phyloP scores from a whole-genome alignment of 2,113 vertebrate species.

The Tychaedon coryphoeus region DNA sequence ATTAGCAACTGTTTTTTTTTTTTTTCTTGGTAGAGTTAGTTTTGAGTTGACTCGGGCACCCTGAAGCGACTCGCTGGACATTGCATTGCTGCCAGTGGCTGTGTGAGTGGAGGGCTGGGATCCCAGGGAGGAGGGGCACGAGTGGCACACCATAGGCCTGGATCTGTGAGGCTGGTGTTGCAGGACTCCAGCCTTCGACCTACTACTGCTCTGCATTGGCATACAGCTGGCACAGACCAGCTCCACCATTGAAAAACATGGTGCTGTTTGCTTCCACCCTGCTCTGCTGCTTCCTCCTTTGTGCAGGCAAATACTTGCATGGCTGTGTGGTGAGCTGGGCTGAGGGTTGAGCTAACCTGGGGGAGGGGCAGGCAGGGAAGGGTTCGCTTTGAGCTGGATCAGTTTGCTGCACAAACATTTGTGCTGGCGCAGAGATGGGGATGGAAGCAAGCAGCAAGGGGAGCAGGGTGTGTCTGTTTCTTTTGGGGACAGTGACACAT shows the following conservation, averaged over 20 bases:
- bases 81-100: not conserved
- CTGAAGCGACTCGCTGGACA: fast-evolving
- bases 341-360: not conserved
- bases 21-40: not conserved
- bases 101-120: not conserved
- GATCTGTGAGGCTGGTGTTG: fast-evolving
- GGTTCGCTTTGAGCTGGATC: conserved; percentile 9
- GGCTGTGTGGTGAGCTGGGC: conserved; percentile 31
- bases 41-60: not conserved
- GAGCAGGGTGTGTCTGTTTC: conserved; percentile 33
- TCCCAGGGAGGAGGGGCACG: not conserved
- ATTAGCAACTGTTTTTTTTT: not conserved
- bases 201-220: not conserved
- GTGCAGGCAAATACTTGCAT: conserved; percentile 51
- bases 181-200: not conserved
- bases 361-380: conserved; percentile 36
- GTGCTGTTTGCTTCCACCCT: conserved; percentile 6
- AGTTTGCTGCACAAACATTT: conserved; percentile 62
- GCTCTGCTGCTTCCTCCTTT: conserved; percentile 32
- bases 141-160: fast-evolving
- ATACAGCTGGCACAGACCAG: not conserved
- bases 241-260: conserved; percentile 36
- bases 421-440: conserved; percentile 33
- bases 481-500: conserved; percentile 1
- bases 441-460: conserved; percentile 43